Evolutionary conservation across 2,113 vertebrate genomes (phyloP), one percentile per base, ranked within the genome.

Genomic region (Strix uralensis): DNA sequence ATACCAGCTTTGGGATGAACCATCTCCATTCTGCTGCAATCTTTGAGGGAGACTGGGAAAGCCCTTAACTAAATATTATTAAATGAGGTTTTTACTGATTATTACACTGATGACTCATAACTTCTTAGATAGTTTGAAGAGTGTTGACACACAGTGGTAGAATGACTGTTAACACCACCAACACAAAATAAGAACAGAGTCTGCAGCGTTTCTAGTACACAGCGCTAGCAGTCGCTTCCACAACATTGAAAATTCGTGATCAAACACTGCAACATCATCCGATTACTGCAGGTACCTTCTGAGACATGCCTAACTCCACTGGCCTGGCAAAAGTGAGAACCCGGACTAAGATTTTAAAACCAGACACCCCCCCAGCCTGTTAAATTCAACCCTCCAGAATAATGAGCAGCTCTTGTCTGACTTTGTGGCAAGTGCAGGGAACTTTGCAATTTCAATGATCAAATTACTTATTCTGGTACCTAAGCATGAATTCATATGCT

Each of bases 181-280:
- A 59, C 6, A 16, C 0, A 49, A 59, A 86, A 9, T 6, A 79
- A 49, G 42, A 81, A 78, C 15, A 74, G 36, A 54, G 9, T 23
- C 75, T 23, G 17, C 29, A 71, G 13, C 57, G 67, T 42, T 81
- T 38, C 63, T 40, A 51, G 27, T 23, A 42, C 11, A 25, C 3
- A 19, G 27, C 32, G 42, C 29, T 88, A 84, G n/a, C 18, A 51
- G 42, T 7, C 2, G 0, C 21, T 29, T 65, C 40, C 21, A 49
- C 2, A 1, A 58, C 11, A 23, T 0, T 19, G 26, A 65, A 58
- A 86, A 36, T 36, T 40, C 16, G 2, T 14, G 8, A 61, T 20
- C 25, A n/a, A 71, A 55, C 22, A 57, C 14, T 13, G 9, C 36
- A 92, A 32, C 23, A 38, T 20, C 65, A 42, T 3, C 40, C 3